Percentiles rank a stretch among this genome's conserved stretches.
Conservation (phyloP, 2,888 invertebrate genomes). For the Chromoteleia sp. region DNA sequence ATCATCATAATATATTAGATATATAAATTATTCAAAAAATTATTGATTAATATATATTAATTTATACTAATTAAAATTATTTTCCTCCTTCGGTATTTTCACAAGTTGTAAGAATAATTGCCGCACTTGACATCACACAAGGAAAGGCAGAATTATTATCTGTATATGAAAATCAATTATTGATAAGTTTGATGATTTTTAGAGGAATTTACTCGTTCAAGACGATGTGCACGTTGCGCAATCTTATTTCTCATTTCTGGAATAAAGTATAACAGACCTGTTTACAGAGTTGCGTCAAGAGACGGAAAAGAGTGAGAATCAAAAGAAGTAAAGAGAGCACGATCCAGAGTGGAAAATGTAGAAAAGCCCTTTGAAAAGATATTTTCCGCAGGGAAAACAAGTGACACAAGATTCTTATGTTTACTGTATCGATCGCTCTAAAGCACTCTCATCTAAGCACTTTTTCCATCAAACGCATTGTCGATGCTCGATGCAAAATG, state of each 20-base stretch:
- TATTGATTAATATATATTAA: too few relatives aligned
- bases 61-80: too few relatives aligned
- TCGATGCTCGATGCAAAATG: conserved; percentile 33
- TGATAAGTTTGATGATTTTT: conserved; percentile 11
- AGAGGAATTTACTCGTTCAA: conserved; percentile 11
- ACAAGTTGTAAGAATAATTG: too few relatives aligned
- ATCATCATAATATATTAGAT: too few relatives aligned
- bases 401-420: conserved; percentile 68
- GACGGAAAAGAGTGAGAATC: conserved; percentile 48
- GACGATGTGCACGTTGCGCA: background rate
- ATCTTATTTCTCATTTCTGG: conserved; percentile 39
- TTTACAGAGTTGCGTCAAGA: conserved; percentile 52
- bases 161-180: conserved; percentile 11
- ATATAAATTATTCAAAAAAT: too few relatives aligned
- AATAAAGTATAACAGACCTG: conserved; percentile 44
- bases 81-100: too few relatives aligned
- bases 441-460: conserved; percentile 63
- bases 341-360: conserved; percentile 61
- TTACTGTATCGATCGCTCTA: conserved; percentile 69
- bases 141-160: too few relatives aligned
- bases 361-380: conserved; percentile 70
- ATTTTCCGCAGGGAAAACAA: conserved; percentile 63
- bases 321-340: conserved; percentile 50
- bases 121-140: too few relatives aligned
- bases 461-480: conserved; percentile 56